A percentile compares a stretch with the other conserved stretches of the same genome.
These are phyloP conservation scores for Limnephilus auricula DNA, from an alignment of 2,888 invertebrate genomes.

Conservation along the genomic window DNA sequence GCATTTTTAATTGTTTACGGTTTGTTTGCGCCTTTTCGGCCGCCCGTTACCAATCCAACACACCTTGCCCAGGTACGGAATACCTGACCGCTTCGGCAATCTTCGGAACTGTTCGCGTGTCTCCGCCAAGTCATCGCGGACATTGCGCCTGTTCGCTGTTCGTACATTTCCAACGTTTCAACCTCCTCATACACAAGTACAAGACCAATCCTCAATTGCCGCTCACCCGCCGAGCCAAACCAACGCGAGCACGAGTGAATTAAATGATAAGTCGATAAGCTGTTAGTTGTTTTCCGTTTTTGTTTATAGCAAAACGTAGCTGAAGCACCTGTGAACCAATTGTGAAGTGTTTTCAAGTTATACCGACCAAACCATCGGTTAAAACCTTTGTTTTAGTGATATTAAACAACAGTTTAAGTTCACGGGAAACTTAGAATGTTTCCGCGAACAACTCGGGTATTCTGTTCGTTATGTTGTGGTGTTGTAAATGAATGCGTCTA, in stretches of 20 bases:
- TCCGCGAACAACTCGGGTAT: conserved; percentile 10
- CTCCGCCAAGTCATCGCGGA: conserved; percentile 17
- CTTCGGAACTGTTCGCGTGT: conserved; percentile 25
- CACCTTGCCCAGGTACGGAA: conserved; percentile 38
- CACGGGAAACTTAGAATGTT: conserved; percentile 2
- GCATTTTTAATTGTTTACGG: background rate
- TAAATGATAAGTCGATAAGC: background rate
- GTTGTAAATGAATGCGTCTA: conserved; percentile 6
- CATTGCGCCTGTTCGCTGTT: background rate
- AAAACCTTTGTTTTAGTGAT: background rate
- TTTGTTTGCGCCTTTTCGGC: background rate
- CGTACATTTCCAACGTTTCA: background rate
- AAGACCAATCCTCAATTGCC: background rate
- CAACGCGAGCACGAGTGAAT: background rate
- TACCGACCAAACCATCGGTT: background rate
- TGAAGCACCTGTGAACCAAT: conserved; percentile 27
- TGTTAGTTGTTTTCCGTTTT: conserved; percentile 41
- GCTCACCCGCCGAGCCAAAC: conserved; percentile 16
- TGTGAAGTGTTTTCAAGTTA: conserved; percentile 12
- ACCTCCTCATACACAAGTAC: background rate
- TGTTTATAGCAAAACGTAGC: conserved; percentile 25
- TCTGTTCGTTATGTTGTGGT: background rate
- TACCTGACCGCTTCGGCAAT: conserved; percentile 10
- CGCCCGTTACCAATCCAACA: background rate
- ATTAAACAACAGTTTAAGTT: background rate